Percentiles rank a stretch among this genome's conserved stretches.
These are phyloP conservation scores for Piliocolobus tephrosceles DNA, from an alignment of 2,113 vertebrate species.

Conservation along the genomic window DNA sequence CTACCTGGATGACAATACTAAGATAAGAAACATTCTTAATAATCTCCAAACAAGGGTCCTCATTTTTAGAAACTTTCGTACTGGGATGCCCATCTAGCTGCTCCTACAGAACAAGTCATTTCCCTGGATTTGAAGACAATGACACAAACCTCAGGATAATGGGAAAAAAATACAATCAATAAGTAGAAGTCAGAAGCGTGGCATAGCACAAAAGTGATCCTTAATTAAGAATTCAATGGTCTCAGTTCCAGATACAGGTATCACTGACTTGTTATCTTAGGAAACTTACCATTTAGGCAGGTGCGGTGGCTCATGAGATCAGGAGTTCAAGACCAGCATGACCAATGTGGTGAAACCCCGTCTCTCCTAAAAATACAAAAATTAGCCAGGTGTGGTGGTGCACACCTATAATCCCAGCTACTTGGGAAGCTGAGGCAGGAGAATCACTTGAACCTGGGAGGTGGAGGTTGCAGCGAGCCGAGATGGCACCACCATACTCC, in stretches of 20 bases:
- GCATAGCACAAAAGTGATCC: neutral
- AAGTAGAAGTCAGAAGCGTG: neutral
- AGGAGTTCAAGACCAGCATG: too few relatives aligned
- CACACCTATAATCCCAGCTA: too few relatives aligned
- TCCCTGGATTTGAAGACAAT: neutral
- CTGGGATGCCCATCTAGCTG: neutral
- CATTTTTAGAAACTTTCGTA: conserved; percentile 9
- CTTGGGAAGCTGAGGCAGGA: too few relatives aligned
- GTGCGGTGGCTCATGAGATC: too few relatives aligned
- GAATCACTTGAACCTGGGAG: too few relatives aligned
- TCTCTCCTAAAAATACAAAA: too few relatives aligned
- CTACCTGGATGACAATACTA: neutral
- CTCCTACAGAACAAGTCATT: neutral
- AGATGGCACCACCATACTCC: too few relatives aligned
- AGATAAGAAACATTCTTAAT: neutral
- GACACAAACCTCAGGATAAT: neutral
- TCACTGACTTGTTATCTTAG: neutral
- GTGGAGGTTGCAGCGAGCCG: too few relatives aligned
- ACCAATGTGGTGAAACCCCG: too few relatives aligned
- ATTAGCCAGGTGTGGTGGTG: too few relatives aligned
- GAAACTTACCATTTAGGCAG: neutral
- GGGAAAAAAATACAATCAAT: neutral
- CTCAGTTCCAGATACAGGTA: neutral
- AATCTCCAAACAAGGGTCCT: neutral
- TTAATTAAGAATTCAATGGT: neutral